Conservation (phyloP, 2,797 vertebrate species). For the Hydrocynus forskahlii region DNA sequence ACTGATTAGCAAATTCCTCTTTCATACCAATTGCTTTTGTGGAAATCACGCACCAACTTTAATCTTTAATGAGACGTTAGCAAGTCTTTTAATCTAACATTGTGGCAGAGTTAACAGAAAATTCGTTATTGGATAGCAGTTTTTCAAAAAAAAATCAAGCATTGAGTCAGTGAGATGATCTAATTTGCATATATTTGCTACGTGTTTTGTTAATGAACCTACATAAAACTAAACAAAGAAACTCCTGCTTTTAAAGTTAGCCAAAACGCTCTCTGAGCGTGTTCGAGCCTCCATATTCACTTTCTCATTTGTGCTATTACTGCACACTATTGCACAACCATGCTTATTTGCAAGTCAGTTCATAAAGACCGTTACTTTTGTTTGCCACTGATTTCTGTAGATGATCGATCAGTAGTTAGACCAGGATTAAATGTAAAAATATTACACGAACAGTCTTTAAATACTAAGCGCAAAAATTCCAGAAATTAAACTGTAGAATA, state of each 20-base stretch:
- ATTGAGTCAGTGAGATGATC: neutral
- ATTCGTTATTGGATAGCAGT: constrained; percentile 33
- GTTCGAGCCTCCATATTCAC: neutral
- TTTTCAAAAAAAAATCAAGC: neutral
- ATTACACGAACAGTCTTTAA: neutral
- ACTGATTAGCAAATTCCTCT: constrained; percentile 55
- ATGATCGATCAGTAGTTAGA: neutral
- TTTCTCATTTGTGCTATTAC: neutral
- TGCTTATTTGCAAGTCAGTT: neutral
- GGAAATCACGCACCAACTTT: constrained; percentile 52
- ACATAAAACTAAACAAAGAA: constrained; percentile 1
- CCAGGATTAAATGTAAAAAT: neutral
- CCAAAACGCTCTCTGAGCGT: neutral
- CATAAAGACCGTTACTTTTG: neutral
- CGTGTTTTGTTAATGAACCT: constrained; percentile 10
- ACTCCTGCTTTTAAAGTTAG: neutral
- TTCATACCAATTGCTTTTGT: constrained; percentile 54
- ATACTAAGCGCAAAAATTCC: neutral
- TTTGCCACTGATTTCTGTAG: neutral
- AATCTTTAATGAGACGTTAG: constrained; percentile 61
- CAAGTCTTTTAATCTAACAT: constrained; percentile 47
- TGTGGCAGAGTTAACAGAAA: constrained; percentile 35
- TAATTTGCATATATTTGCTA: constrained; percentile 1
- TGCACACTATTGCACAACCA: neutral
- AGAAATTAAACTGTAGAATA: neutral